phyloP scores from a whole-genome alignment of 2,113 vertebrate genomes.

The Formicarius rufipectus region DNA sequence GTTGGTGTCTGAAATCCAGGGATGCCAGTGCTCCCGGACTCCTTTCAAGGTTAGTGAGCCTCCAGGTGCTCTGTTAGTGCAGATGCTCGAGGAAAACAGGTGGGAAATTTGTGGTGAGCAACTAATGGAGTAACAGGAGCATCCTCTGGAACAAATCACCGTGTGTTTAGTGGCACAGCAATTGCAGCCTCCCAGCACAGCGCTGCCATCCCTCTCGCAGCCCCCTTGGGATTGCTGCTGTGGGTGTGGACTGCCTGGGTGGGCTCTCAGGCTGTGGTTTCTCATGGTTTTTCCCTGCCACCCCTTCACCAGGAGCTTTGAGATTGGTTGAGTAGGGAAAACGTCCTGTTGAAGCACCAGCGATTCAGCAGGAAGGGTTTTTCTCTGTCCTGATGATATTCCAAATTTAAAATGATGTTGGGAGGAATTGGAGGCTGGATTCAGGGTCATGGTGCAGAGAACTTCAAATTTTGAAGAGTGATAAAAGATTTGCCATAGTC shows the following conservation, averaged over 20 bases:
- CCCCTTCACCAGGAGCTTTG: not conserved
- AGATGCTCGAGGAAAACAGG: not conserved
- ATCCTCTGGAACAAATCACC: not conserved
- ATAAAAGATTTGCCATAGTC: not conserved
- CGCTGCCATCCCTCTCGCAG: not conserved
- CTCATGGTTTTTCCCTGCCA: not conserved
- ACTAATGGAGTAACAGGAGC: conserved; percentile 4
- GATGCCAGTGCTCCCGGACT: not conserved
- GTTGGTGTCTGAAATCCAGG: fast-evolving
- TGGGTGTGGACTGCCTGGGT: not conserved
- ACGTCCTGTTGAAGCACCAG: fast-evolving
- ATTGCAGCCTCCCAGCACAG: not conserved
- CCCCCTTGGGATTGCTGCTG: not conserved
- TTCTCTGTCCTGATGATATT: not conserved
- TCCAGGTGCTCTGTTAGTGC: not conserved
- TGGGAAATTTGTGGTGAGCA: conserved; percentile 44
- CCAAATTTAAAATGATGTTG: not conserved
- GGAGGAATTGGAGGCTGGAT: fast-evolving
- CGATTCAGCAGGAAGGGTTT: not conserved
- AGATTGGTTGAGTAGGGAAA: not conserved
- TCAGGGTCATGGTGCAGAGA: fast-evolving
- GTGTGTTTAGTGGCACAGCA: not conserved
- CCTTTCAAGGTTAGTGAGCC: not conserved
- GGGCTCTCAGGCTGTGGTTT: not conserved
- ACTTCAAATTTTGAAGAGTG: not conserved